Percentiles rank a stretch among this genome's conserved stretches.
phyloP scores from a whole-genome alignment of 2,113 vertebrate species.

The Sebastes schlegelii region DNA sequence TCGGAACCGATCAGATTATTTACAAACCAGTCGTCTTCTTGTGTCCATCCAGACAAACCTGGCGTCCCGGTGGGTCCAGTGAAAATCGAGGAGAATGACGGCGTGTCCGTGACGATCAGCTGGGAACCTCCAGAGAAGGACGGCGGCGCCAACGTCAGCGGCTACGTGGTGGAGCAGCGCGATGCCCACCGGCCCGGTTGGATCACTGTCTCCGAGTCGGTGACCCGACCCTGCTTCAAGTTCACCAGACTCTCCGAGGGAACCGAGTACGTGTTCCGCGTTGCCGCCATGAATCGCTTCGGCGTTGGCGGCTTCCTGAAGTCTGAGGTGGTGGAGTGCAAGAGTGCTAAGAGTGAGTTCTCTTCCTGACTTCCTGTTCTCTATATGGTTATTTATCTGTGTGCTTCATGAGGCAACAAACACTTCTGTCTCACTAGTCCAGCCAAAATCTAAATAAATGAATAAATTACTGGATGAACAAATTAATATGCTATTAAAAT shows the following conservation, averaged over 20 bases:
- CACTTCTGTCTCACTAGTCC: not conserved
- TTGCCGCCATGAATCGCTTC: conserved; percentile 97
- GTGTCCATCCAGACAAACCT: conserved; percentile 90
- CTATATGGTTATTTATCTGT: not conserved
- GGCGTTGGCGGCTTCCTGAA: conserved; percentile 95
- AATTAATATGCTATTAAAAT: no score
- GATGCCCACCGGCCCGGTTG: conserved; percentile 97
- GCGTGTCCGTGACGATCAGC: conserved; percentile 91
- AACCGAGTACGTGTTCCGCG: conserved; percentile 97
- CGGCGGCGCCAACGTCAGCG: conserved; percentile 94
- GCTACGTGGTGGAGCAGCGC: conserved; percentile 96
- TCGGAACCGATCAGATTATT: not conserved
- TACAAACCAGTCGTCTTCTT: not conserved
- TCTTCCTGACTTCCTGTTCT: not conserved
- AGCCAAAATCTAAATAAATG: not conserved
- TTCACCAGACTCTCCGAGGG: conserved; percentile 93
- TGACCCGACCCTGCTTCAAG: conserved; percentile 93
- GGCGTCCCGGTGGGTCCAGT: conserved; percentile 92
- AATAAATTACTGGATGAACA: no score
- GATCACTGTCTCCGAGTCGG: conserved; percentile 95
- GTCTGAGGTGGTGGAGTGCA: conserved; percentile 96
- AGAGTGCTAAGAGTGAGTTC: conserved; percentile 94
- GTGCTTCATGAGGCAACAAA: not conserved
- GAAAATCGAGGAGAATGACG: conserved; percentile 91
- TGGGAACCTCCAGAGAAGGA: conserved; percentile 95